A percentile compares a stretch with the other conserved stretches of the same genome.
These are phyloP conservation scores for Rutilus rutilus DNA, from an alignment of 2,113 vertebrate species.

Conservation along the genomic window DNA sequence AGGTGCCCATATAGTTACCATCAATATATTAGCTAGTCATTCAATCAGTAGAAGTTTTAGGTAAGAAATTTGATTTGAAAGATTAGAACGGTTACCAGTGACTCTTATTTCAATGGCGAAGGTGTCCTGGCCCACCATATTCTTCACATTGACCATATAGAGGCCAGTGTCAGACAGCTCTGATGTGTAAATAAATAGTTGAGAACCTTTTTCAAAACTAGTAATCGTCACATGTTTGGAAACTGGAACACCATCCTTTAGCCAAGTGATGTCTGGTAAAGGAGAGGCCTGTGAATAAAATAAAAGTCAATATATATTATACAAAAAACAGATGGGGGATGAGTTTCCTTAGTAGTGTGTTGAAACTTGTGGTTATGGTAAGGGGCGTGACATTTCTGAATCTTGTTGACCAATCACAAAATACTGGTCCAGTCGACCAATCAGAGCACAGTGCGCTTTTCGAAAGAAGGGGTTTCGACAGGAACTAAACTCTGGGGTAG, in stretches of 20 bases:
- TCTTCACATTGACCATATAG: conserved; percentile 80
- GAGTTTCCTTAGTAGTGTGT: too few species aligned
- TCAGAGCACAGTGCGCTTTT: too few species aligned
- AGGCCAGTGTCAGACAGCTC: conserved; percentile 78
- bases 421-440: too few species aligned
- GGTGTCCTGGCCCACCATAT: conserved; percentile 73
- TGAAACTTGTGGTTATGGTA: too few species aligned
- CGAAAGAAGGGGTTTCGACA: too few species aligned
- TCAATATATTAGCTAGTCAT: neutral
- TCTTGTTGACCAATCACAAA: too few species aligned
- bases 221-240: conserved; percentile 72
- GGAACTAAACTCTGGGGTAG: too few species aligned
- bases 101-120: conserved; percentile 82
- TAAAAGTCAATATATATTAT: neutral
- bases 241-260: conserved; percentile 81
- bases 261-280: conserved; percentile 81
- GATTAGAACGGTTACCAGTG: conserved; percentile 75
- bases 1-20: neutral
- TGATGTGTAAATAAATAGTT: conserved; percentile 80
- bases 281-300: conserved; percentile 77
- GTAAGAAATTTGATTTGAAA: neutral
- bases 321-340: neutral
- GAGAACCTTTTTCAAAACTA: conserved; percentile 77
- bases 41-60: neutral
- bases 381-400: too few species aligned